These are phyloP conservation scores for Anguilla megastoma DNA, from an alignment of 2,797 vertebrate species.

Conservation along the genomic window DNA sequence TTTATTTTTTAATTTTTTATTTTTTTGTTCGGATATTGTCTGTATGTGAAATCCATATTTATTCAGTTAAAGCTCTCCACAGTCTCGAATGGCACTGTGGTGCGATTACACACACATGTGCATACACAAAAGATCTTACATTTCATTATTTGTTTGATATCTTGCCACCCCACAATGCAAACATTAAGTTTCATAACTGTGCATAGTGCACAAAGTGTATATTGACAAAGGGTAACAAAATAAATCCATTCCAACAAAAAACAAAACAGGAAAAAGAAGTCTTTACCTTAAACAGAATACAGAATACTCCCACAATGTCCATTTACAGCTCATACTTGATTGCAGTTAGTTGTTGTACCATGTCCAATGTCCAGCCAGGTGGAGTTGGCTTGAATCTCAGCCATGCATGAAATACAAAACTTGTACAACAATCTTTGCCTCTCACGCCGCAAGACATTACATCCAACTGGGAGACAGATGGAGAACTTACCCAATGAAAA, in stretches of 20 bases:
- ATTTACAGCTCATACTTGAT: not conserved
- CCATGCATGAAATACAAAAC: not conserved
- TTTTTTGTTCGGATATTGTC: not conserved
- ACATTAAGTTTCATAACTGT: not conserved
- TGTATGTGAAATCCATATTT: not conserved
- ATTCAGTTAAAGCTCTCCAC: not conserved
- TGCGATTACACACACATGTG: not conserved
- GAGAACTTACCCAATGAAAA: not conserved
- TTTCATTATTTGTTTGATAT: not conserved
- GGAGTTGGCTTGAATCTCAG: not conserved
- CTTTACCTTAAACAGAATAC: not conserved
- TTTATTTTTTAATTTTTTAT: not conserved
- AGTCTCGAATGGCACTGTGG: not conserved
- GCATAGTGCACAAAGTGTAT: not conserved
- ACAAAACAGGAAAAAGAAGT: not conserved
- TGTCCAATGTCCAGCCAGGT: not conserved
- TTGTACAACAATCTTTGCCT: not conserved
- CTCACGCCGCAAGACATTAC: slow-evolving; percentile 6
- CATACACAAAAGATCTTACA: not conserved
- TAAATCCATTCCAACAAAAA: not conserved
- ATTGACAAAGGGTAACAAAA: not conserved
- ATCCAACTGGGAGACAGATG: slow-evolving; percentile 23
- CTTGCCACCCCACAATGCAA: not conserved
- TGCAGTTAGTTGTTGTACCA: not conserved
- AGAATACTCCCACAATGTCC: not conserved